phyloP scores from a whole-genome alignment of 2,888 invertebrate species.

The Allacma fusca region DNA sequence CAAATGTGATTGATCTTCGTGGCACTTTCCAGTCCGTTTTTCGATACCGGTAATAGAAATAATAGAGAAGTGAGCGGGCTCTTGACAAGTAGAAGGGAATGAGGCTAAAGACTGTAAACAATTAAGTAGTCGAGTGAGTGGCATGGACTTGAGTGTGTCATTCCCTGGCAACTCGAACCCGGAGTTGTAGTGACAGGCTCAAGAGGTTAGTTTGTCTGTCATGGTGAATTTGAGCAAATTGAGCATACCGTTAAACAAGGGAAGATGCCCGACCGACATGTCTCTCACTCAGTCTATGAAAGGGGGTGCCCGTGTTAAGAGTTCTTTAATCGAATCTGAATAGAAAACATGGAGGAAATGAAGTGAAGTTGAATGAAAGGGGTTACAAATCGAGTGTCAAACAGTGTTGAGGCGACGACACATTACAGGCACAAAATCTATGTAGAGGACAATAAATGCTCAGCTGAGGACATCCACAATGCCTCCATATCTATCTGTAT shows the following conservation, averaged over 20 bases:
- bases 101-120: no score
- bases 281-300: neutral
- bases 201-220: constrained; percentile 16
- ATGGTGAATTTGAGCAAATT: neutral
- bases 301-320: constrained; percentile 36
- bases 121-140: no score
- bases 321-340: constrained; percentile 45
- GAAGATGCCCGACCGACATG: neutral
- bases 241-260: constrained; percentile 16
- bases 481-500: neutral
- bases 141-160: no score
- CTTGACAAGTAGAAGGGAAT: no score
- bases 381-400: constrained; percentile 41
- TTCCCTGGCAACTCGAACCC: no score
- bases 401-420: constrained; percentile 28
- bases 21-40: no score
- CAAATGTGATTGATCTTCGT: no score
- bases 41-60: no score
- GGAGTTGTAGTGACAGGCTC: constrained; percentile 17
- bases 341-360: constrained; percentile 32
- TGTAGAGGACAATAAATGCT: neutral
- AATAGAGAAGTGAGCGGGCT: no score
- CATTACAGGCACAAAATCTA: constrained; percentile 7
- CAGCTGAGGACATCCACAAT: no score
- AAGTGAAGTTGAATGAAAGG: constrained; percentile 40